Conservation (phyloP, 2,113 vertebrate species). For the Protobothrops flavoviridis region DNA sequence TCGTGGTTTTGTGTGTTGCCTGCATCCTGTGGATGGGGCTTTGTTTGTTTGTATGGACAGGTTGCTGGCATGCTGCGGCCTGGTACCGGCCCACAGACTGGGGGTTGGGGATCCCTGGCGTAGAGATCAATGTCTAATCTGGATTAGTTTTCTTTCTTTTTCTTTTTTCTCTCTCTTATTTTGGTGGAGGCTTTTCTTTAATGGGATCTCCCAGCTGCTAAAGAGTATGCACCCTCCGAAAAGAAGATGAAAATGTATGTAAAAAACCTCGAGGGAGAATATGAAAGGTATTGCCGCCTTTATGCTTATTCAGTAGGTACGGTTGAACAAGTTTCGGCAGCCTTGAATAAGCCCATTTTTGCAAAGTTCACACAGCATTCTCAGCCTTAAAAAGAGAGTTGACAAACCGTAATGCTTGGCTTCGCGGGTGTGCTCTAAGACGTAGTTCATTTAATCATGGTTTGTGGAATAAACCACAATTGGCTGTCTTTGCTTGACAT, state of each 20-base stretch:
- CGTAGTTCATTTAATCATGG: background rate
- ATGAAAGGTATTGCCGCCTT: conserved; percentile 57
- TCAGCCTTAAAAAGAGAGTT: background rate
- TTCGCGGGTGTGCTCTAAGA: background rate
- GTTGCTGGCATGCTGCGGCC: too few relatives aligned
- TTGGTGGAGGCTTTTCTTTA: conserved; percentile 37
- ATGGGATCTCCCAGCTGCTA: conserved; percentile 56
- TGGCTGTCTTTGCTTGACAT: background rate
- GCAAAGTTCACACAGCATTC: background rate
- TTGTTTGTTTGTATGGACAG: too few relatives aligned
- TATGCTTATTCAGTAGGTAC: background rate
- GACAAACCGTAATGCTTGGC: background rate
- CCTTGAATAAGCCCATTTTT: background rate
- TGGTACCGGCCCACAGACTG: too few relatives aligned
- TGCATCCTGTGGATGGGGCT: too few relatives aligned
- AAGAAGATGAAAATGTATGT: conserved; percentile 59
- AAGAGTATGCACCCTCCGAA: conserved; percentile 35
- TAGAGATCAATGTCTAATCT: background rate
- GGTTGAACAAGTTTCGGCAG: background rate
- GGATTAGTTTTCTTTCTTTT: background rate
- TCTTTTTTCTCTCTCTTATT: background rate
- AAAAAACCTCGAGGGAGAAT: conserved; percentile 33
- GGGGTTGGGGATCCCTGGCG: too few relatives aligned
- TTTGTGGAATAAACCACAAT: background rate
- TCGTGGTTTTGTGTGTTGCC: too few relatives aligned